phyloP scores from a whole-genome alignment of 1,140 invertebrate genomes.

The Drosophila lowei region DNA sequence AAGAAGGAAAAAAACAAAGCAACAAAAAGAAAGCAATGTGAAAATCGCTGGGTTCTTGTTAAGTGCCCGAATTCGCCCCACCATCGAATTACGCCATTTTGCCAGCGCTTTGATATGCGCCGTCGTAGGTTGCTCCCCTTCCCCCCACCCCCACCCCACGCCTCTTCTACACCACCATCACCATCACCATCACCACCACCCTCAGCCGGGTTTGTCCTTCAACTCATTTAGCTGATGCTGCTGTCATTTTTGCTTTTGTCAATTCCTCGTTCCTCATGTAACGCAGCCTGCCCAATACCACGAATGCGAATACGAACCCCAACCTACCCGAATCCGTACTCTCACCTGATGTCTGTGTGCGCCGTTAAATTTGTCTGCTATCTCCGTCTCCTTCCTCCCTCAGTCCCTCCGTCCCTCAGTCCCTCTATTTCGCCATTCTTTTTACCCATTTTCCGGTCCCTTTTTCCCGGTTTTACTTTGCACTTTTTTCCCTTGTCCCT shows the following conservation, averaged over 20 bases:
- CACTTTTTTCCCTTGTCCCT: constrained; percentile 70
- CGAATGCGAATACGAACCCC: background rate
- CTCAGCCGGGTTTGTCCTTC: constrained; percentile 53
- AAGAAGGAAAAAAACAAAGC: constrained; percentile 6
- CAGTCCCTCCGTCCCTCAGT: constrained; percentile 5
- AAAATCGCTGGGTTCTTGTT: constrained; percentile 64
- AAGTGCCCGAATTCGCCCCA: constrained; percentile 40
- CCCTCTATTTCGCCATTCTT: constrained; percentile 2
- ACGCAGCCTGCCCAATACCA: constrained; percentile 44
- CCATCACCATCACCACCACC: background rate
- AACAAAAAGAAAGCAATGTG: constrained; percentile 26
- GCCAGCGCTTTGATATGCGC: constrained; percentile 73
- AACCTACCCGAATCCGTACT: constrained; percentile 5
- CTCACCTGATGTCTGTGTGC: constrained; percentile 20
- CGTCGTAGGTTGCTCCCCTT: background rate
- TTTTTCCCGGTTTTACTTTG: constrained; percentile 71
- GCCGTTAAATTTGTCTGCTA: constrained; percentile 30
- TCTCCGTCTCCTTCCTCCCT: background rate
- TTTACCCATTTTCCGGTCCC: background rate
- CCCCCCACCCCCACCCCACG: background rate
- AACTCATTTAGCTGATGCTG: constrained; percentile 77
- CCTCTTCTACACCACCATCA: background rate
- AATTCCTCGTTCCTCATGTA: constrained; percentile 49
- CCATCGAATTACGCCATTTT: constrained; percentile 61
- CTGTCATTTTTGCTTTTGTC: constrained; percentile 49